These are phyloP conservation scores for Scaptomyza flava DNA, from an alignment of 2,888 invertebrate genomes.

Conservation along the genomic window DNA sequence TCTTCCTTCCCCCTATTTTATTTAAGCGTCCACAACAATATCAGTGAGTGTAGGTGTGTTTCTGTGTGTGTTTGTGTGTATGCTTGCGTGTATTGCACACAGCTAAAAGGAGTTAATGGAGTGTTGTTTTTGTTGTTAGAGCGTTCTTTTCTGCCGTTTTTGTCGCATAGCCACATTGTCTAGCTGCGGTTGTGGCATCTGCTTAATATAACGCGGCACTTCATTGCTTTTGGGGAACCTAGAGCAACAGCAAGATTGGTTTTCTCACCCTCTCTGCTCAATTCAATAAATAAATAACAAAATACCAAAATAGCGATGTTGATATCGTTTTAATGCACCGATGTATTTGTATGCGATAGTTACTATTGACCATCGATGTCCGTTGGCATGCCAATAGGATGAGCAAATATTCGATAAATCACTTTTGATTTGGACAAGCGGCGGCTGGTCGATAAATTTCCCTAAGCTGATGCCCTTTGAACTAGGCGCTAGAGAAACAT, in stretches of 20 bases:
- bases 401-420: slow-evolving; percentile 13
- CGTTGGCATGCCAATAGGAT: slow-evolving; percentile 1
- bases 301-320: slow-evolving; percentile 51
- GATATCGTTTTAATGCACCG: slow-evolving; percentile 36
- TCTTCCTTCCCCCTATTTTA: not conserved
- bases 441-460: slow-evolving; percentile 11
- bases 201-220: slow-evolving; percentile 28
- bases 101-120: slow-evolving; percentile 25
- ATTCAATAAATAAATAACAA: slow-evolving; percentile 57
- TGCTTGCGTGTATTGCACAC: slow-evolving; percentile 21
- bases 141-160: slow-evolving; percentile 29
- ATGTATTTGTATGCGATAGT: slow-evolving; percentile 19
- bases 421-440: not conserved
- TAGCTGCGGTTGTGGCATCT: slow-evolving; percentile 24
- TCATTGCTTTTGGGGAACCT: slow-evolving; percentile 23
- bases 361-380: slow-evolving; percentile 10
- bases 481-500: slow-evolving; percentile 2
- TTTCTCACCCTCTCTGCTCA: not conserved
- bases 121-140: slow-evolving; percentile 24
- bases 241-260: slow-evolving; percentile 13
- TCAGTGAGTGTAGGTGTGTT: not conserved
- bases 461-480: not conserved
- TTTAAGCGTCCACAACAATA: not conserved
- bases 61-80: slow-evolving; percentile 6
- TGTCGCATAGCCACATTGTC: slow-evolving; percentile 51